A percentile compares a stretch with the other conserved stretches of the same genome.
Conservation (phyloP, 2,113 vertebrate genomes). For the Misgurnus mizolepis region DNA sequence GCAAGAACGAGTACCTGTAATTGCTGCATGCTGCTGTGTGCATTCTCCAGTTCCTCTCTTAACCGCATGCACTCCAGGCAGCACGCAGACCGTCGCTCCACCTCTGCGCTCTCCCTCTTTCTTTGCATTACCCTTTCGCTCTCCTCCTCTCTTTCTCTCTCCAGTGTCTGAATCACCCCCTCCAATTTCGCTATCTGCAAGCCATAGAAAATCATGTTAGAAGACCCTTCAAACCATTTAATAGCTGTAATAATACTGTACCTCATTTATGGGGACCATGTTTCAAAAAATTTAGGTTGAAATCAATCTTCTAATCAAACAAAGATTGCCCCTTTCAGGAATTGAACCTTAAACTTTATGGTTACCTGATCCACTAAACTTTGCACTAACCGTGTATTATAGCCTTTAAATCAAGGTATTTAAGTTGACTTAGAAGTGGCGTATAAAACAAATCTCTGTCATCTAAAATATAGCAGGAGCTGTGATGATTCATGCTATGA, state of each 20-base stretch:
- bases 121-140: constrained; percentile 28
- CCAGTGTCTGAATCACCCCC: constrained; percentile 54
- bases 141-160: constrained; percentile 54
- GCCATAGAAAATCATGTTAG: background rate
- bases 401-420: background rate
- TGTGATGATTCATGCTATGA: background rate
- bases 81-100: constrained; percentile 42
- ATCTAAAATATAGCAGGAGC: background rate
- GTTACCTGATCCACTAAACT: too few relatives aligned
- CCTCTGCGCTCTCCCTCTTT: constrained; percentile 49
- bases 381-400: background rate
- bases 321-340: background rate
- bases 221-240: background rate
- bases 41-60: constrained; percentile 69
- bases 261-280: background rate
- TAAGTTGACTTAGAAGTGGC: background rate
- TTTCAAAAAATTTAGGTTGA: too few relatives aligned
- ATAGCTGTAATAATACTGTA: background rate
- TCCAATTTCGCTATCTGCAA: constrained; percentile 72
- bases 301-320: too few relatives aligned
- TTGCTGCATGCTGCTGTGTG: constrained; percentile 42
- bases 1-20: constrained; percentile 50
- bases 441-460: background rate
- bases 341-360: background rate
- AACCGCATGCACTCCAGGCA: constrained; percentile 58